Conservation (phyloP, 2,797 vertebrate genomes). For the Myioborus melanocephalus region DNA sequence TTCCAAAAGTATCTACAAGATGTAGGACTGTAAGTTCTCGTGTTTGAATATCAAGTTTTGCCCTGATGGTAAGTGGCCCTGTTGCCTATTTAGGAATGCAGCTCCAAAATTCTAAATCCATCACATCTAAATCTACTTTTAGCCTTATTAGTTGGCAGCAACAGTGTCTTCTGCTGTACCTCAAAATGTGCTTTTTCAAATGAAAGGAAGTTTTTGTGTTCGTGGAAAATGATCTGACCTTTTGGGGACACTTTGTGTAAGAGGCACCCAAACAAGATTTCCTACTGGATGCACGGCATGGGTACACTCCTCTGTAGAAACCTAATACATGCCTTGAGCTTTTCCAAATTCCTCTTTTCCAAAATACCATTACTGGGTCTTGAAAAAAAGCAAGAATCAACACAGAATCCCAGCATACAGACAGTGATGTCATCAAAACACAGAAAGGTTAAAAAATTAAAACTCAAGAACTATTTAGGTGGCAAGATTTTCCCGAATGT, state of each 20-base stretch:
- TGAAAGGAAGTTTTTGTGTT: neutral
- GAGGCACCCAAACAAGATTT: neutral
- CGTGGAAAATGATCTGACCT: neutral
- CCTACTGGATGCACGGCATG: neutral
- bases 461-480: neutral
- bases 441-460: neutral
- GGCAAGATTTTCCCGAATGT: neutral
- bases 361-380: neutral
- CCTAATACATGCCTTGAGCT: neutral
- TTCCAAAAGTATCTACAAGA: neutral
- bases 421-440: neutral
- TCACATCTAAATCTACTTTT: neutral
- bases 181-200: neutral
- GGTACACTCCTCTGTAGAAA: accelerated
- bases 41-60: neutral
- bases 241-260: neutral
- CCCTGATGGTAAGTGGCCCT: neutral
- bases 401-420: neutral
- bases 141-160: neutral
- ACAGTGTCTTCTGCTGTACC: neutral
- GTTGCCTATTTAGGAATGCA: neutral
- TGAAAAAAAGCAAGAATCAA: neutral
- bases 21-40: neutral
- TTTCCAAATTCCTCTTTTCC: neutral
- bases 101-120: neutral